Evolutionary conservation across 1,140 invertebrate genomes (phyloP), one percentile per base, ranked within the genome.

Genomic region (Phenacoccus solenopsis): DNA sequence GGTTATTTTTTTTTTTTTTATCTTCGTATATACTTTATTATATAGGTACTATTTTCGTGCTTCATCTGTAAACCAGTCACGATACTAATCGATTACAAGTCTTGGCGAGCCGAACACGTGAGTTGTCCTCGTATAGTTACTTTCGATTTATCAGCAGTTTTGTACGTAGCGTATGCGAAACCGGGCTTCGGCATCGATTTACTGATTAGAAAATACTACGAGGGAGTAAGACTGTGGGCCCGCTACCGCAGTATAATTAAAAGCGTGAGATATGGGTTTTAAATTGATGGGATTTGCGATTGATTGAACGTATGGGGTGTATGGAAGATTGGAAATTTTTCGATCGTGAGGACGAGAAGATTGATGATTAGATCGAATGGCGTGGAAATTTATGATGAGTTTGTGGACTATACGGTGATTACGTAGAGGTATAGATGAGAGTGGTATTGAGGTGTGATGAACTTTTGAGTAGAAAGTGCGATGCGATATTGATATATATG

Each of bases 131-230:
- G 38, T 10, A n/a, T n/a, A 49, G 38, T 49, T 49, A 49, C 38
- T 49, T 49, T 49, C 38, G 38, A 49, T 49, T 49, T 49, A 49
- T 49, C 38, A 49, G 38, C n/a, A n/a, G n/a, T 49, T 49, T 49
- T 49, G 5, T 49, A 49, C 38, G 3, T 49, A 49, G 20, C 20
- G 20, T 49, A 49, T n/a, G 38, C 38, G 38, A 49, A 49, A 49
- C 38, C 13, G 38, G 13, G 38, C 38, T n/a, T n/a, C n/a, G n/a
- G 38, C 38, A 49, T 49, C 38, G 38, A 49, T 49, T 49, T 49
- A 49, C 38, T 16, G 38, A 49, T 49, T 49, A 49, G 38, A 49
- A 49, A 49, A n/a, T 49, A 49, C 38, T n/a, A n/a, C 38, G 38
- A 49, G 20, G 13, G 20, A 49, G 20, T 49, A 16, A 16, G 12